A percentile compares a stretch with the other conserved stretches of the same genome.
Evolutionary conservation across 2,113 vertebrate genomes (phyloP).

Genomic region (Promerops cafer): DNA sequence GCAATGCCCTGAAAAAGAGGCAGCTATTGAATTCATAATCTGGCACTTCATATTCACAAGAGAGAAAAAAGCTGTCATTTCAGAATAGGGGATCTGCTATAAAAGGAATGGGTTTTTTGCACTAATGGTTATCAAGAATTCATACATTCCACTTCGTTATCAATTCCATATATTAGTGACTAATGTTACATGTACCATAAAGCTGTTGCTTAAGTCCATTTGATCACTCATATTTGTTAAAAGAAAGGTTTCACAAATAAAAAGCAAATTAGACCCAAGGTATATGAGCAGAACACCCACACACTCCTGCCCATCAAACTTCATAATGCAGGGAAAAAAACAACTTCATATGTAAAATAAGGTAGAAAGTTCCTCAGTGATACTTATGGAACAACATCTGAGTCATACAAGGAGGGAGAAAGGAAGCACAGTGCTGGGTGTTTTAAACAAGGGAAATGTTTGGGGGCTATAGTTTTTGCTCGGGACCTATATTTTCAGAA

Average conservation of each 20-base stretch:
- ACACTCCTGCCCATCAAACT: neutral
- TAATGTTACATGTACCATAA: neutral
- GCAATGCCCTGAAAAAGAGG: slow-evolving; percentile 17
- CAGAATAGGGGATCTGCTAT: neutral
- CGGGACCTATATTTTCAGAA: neutral
- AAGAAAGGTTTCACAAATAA: neutral
- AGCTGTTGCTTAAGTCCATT: neutral
- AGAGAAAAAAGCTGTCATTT: slow-evolving; percentile 38
- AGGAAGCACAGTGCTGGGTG: neutral
- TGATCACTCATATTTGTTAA: neutral
- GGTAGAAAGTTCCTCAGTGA: neutral
- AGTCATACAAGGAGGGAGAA: neutral
- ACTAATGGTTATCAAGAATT: slow-evolving; percentile 27
- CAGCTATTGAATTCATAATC: slow-evolving; percentile 41
- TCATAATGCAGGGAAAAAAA: neutral
- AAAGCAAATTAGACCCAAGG: neutral
- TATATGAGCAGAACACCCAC: neutral
- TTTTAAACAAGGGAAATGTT: neutral
- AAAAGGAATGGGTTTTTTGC: neutral
- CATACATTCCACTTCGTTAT: neutral
- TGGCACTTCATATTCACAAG: slow-evolving; percentile 41
- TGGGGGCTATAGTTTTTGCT: neutral
- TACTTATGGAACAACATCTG: neutral
- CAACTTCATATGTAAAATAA: neutral
- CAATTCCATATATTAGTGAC: neutral